Evolutionary conservation across 2,797 vertebrate genomes (phyloP), one percentile per base, ranked within the genome.

Genomic region (Mus minutoides): DNA sequence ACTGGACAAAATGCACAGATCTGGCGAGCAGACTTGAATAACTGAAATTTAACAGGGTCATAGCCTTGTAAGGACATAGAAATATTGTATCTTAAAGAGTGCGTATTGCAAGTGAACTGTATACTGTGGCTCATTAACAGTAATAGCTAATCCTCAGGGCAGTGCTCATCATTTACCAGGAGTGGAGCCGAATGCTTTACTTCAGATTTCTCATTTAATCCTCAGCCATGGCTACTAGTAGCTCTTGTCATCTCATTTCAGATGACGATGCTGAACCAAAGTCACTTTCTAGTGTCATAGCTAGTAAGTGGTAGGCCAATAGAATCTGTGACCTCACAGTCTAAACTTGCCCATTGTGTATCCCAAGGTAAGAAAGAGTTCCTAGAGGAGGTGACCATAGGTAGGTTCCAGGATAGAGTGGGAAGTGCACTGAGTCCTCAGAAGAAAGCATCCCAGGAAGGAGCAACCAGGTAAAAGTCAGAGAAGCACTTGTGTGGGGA

Each of bases 81-180:
- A 96, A 78, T 19, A 83, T 79, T 79, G 34, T 24, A 91, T 34
- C 79, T 93, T 92, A 52, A 76, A 90, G 88, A 76, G 37, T 82
- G 6, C 58, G 3, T 8, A 78, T 92, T 10, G 71, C 37, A 82
- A 89, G 37, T 96, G 64, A 78, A 56, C 89, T 75, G 62, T 86
- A 43, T 80, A 90, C 43, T 10, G 31, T 56, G 49, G 64, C 10
- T 40, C 29, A 77, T 92, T 58, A 75, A 8, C 76, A 95, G 84
- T 75, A 94, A 58, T 49, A 91, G 5, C 43, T 24, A 86, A 79
- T 29, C 9, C 54, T 67, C 21, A 14, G 40, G 46, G 60, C 2
- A 60, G 37, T 76, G 71, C 22, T 56, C 79, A 73, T 16, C 78
- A 17, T 94, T 54, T 94, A n/a, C 49, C 52, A 46, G 49, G 43